Percentiles rank a stretch among this genome's conserved stretches.
These are phyloP conservation scores for Lasioglossum lativentre DNA, from an alignment of 2,888 invertebrate species.

Conservation along the genomic window DNA sequence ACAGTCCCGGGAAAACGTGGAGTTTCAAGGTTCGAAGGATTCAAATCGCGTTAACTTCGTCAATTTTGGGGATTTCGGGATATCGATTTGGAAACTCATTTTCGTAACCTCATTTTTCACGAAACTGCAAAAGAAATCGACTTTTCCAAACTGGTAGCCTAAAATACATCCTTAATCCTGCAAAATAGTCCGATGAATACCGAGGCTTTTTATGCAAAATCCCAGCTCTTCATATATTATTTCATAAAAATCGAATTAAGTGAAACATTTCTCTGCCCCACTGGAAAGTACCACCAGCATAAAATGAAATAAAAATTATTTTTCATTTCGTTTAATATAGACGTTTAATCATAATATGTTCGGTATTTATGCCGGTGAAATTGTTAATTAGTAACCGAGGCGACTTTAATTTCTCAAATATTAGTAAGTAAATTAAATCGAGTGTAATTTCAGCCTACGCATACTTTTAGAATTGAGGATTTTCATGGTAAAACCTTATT, in stretches of 20 bases:
- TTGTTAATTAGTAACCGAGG: neutral
- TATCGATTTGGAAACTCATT: neutral
- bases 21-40: neutral
- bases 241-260: neutral
- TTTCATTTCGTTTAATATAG: neutral
- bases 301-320: neutral
- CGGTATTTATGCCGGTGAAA: neutral
- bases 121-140: neutral
- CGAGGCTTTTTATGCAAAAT: neutral
- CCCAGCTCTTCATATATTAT: neutral
- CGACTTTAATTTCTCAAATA: neutral
- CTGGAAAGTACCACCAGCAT: neutral
- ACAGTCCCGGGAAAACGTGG: neutral
- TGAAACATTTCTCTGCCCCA: neutral
- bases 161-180: neutral
- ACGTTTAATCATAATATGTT: no score
- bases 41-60: slow-evolving; percentile 7
- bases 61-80: neutral
- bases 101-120: neutral
- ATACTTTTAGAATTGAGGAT: neutral
- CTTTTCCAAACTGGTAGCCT: neutral
- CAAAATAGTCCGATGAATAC: neutral
- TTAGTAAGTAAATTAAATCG: no score
- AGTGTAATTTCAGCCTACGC: no score
- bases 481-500: neutral